phyloP scores from a whole-genome alignment of 2,113 vertebrate species.

The Phylloscopus trochiloides region DNA sequence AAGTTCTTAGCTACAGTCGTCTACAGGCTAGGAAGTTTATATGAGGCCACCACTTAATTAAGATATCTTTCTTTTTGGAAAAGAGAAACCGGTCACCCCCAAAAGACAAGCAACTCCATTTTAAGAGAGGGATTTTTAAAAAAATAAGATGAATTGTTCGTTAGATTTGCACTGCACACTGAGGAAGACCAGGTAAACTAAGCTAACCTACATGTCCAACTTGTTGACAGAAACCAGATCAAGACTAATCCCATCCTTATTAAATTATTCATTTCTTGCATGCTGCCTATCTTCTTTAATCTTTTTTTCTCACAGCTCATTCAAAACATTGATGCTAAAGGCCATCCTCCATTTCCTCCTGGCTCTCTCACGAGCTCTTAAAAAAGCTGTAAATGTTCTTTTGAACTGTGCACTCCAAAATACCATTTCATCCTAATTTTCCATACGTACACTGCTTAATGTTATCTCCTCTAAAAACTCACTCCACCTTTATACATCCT shows the following conservation, averaged over 20 bases:
- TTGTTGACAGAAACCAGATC: background rate
- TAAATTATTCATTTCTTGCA: background rate
- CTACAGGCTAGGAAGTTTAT: background rate
- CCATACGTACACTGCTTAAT: fast-evolving
- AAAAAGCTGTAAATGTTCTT: background rate
- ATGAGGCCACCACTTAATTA: background rate
- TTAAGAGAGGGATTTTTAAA: background rate
- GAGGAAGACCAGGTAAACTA: background rate
- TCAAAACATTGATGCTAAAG: background rate
- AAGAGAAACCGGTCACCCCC: background rate
- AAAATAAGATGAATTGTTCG: background rate
- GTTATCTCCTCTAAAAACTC: background rate
- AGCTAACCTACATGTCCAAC: background rate
- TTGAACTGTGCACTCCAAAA: background rate
- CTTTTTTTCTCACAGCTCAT: background rate
- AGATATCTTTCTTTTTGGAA: background rate
- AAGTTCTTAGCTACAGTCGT: background rate
- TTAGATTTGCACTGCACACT: background rate
- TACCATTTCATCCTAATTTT: background rate
- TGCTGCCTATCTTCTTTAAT: background rate
- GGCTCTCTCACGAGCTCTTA: background rate
- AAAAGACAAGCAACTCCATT: background rate
- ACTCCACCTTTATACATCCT: background rate
- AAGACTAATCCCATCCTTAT: background rate
- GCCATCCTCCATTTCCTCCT: background rate